Evolutionary conservation across 2,113 vertebrate species (phyloP).

Genomic region (Oncorhynchus gorbuscha): DNA sequence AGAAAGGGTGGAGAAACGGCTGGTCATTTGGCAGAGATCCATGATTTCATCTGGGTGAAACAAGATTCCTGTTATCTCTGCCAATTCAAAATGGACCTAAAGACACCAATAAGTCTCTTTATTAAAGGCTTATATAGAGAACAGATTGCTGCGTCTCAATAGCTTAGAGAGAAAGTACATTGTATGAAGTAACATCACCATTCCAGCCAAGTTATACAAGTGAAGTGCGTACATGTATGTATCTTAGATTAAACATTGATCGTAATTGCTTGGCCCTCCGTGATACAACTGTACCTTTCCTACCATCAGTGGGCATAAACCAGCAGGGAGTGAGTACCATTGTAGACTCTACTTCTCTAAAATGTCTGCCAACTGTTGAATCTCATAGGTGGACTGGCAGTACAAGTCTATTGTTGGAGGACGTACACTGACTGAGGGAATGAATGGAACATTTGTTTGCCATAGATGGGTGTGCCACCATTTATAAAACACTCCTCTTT

Average conservation of each 20-base stretch:
- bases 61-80: neutral
- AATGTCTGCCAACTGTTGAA: slow-evolving; percentile 5
- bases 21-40: neutral
- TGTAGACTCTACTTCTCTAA: neutral
- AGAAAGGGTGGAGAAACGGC: neutral
- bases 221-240: no score
- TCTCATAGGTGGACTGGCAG: slow-evolving; percentile 10
- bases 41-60: neutral
- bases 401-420: slow-evolving; percentile 39
- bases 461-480: slow-evolving; percentile 44
- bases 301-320: neutral
- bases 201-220: no score
- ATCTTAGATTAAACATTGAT: no score
- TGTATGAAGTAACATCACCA: no score
- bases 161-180: no score
- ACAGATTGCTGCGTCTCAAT: no score
- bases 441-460: slow-evolving; percentile 51
- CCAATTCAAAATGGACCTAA: no score
- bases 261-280: no score
- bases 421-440: slow-evolving; percentile 34
- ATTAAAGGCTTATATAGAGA: no score
- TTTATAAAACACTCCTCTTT: slow-evolving; percentile 46
- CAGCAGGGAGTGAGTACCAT: neutral
- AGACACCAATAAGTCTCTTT: no score
- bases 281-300: no score